These are phyloP conservation scores for Myxocyprinus asiaticus DNA, from an alignment of 2,113 vertebrate species.

Conservation along the genomic window DNA sequence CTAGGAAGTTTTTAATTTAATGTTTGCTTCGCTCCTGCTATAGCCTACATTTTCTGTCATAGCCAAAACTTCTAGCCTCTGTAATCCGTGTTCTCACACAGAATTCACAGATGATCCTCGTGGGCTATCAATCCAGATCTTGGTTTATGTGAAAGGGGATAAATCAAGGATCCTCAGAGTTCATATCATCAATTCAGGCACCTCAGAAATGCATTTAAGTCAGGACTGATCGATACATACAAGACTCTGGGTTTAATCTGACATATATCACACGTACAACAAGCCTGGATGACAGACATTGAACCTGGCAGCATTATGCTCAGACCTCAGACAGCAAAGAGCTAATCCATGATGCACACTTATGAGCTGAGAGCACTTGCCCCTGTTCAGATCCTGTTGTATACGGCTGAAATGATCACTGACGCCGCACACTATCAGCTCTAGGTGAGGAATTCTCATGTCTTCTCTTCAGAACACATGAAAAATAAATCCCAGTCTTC, in stretches of 20 bases:
- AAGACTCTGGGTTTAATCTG: not conserved
- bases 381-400: too few species aligned
- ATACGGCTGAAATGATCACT: too few species aligned
- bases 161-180: slow-evolving; percentile 38
- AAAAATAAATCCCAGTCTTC: slow-evolving; percentile 47
- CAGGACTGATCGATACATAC: slow-evolving; percentile 9
- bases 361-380: too few species aligned
- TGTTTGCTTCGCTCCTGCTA: too few species aligned
- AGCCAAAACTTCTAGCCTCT: too few species aligned
- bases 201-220: slow-evolving; percentile 26
- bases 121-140: slow-evolving; percentile 12
- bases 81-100: not conserved
- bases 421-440: too few species aligned
- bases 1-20: too few species aligned
- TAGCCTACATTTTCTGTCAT: too few species aligned
- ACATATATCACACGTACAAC: not conserved
- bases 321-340: too few species aligned
- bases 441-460: too few species aligned
- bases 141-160: slow-evolving; percentile 45
- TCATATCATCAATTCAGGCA: not conserved
- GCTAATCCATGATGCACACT: too few species aligned
- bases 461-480: too few species aligned
- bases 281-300: not conserved
- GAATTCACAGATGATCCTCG: slow-evolving; percentile 27
- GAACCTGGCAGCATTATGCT: not conserved